Base-by-base conservation (phyloP, 2,888 invertebrate genomes). In the Theretra japonica region DNA sequence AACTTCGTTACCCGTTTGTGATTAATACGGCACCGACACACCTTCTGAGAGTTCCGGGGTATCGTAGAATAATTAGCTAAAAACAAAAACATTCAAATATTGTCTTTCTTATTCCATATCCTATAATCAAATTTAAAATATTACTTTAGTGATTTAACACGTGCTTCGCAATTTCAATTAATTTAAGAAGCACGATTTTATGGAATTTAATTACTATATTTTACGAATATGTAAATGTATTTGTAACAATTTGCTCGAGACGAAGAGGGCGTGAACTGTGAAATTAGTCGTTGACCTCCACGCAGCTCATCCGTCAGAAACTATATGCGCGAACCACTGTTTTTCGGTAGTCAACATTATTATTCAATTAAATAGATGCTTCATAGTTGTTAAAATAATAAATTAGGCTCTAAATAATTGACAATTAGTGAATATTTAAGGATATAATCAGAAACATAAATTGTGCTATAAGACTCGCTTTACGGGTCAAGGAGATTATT, bases 241-340 rank as follows among this genome's bases (percentile, higher is more conserved):
- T 70, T 30, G 23, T 53, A 57, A 69, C 56, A 69, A 69, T 60
- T 53, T 70, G 59, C 60, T 70, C 15, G 53, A 70, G 17, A 5
- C 30, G 70, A 30, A 53, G 70, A 70, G 70, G 60, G 70, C 60
- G 53, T 62, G 70, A 70, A 65, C 65, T 65, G 65, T 60, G 30
- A 41, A 70, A 57, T 53, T 70, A 70, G 70, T 62, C 53, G 70
- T 60, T 30, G 70, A 70, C 70, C 70, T 70, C 59, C 30, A 28
- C 28, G n/a, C 25, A 70, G 6, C 48, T 70, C 53, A 70, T 70
- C 50, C 59, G 58, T 50, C 60, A 59, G 25, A 62, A 21, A 17
- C n/a, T 41, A 48, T 48, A 41, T 1, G 19, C 30, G 41, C 4
- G 65, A 15, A 33, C 41, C 23, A 41, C 33, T 15, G 48, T 15